Evolutionary conservation across 2,888 invertebrate species (phyloP).

Genomic region (Drosophila pseudotakahashii): DNA sequence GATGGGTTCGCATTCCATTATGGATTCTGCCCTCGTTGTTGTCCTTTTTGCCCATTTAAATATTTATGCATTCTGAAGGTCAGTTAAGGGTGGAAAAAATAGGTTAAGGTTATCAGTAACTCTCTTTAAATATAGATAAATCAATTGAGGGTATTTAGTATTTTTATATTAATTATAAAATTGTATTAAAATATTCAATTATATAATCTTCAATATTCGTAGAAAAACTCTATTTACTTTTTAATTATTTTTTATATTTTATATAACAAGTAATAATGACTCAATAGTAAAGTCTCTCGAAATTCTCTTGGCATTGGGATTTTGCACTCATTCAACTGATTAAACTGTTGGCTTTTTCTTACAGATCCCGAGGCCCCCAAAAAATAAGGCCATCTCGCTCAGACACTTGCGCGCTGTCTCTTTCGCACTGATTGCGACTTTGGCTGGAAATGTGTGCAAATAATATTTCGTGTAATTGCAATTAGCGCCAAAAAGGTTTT

Average conservation of each 20-base stretch:
- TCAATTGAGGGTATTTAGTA: too few species aligned
- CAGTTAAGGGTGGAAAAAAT: not conserved
- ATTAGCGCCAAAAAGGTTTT: slow-evolving; percentile 60
- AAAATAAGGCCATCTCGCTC: not conserved
- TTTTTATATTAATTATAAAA: too few species aligned
- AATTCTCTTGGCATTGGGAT: too few species aligned
- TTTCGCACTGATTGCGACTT: slow-evolving; percentile 27
- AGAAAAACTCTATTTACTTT: too few species aligned
- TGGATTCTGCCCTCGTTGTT: not conserved
- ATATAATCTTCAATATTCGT: too few species aligned
- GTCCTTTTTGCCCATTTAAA: slow-evolving; percentile 14
- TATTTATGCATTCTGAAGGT: slow-evolving; percentile 10
- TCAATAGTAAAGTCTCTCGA: too few species aligned
- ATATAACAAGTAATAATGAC: too few species aligned
- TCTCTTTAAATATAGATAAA: not conserved
- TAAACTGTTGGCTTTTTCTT: slow-evolving; percentile 12
- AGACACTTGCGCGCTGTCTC: not conserved
- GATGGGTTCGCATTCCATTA: slow-evolving; percentile 9
- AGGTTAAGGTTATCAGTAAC: not conserved
- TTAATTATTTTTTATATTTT: too few species aligned
- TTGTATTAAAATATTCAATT: too few species aligned
- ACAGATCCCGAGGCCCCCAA: too few species aligned
- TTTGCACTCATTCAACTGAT: slow-evolving; percentile 6
- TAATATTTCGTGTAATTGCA: slow-evolving; percentile 71
- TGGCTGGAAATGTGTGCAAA: slow-evolving; percentile 47